Evolutionary conservation across 2,113 vertebrate genomes (phyloP).

Genomic region (Tenebrosternarchus preto): DNA sequence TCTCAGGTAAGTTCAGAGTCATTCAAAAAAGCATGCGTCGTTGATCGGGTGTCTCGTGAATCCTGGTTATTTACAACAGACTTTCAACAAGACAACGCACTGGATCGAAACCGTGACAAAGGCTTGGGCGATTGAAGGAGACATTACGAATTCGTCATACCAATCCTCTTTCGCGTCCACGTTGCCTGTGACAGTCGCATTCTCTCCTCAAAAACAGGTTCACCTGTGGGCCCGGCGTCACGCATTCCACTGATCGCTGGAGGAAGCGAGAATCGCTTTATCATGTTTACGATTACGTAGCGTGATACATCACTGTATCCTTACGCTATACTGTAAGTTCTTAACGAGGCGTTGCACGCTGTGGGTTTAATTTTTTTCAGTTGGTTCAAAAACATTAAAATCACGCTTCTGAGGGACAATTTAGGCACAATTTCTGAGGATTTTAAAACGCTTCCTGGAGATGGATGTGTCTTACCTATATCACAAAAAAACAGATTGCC

Average conservation of each 20-base stretch:
- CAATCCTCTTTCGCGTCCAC: background rate
- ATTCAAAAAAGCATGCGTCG: background rate
- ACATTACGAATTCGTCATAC: background rate
- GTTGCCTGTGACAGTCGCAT: slow-evolving; percentile 5
- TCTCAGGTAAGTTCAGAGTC: background rate
- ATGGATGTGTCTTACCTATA: background rate
- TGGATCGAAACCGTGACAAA: background rate
- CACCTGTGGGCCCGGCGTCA: background rate
- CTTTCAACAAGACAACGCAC: background rate
- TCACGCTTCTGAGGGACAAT: too few relatives aligned
- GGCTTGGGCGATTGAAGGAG: too few relatives aligned
- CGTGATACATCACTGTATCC: too few relatives aligned
- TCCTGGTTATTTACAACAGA: background rate
- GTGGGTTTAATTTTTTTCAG: too few relatives aligned
- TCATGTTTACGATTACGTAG: too few relatives aligned
- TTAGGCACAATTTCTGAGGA: too few relatives aligned
- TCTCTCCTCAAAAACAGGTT: background rate
- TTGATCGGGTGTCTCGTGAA: background rate
- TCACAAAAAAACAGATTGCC: background rate
- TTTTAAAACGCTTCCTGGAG: too few relatives aligned
- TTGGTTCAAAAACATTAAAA: too few relatives aligned
- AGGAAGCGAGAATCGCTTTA: background rate
- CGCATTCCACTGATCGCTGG: slow-evolving; percentile 7
- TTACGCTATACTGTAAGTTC: too few relatives aligned
- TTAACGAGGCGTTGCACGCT: too few relatives aligned